phyloP scores from a whole-genome alignment of 2,797 vertebrate species.

The Ataeniobius toweri region DNA sequence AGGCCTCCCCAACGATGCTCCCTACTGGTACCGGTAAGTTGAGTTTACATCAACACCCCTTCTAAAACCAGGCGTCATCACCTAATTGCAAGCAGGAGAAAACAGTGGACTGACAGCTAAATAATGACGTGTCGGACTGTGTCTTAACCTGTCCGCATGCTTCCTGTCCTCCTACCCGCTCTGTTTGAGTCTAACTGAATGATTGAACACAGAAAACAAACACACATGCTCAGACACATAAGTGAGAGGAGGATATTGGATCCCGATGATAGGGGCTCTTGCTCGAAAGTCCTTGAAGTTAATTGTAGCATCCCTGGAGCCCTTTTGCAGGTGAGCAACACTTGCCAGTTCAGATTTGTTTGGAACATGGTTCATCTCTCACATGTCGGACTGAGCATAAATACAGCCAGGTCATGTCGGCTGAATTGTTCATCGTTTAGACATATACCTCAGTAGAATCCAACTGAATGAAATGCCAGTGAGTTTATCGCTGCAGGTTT shows the following conservation, averaged over 20 bases:
- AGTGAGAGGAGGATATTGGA: constrained; percentile 59
- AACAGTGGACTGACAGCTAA: background rate
- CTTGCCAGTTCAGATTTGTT: constrained; percentile 32
- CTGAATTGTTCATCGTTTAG: constrained; percentile 3
- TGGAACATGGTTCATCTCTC: background rate
- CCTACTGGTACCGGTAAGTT: constrained; percentile 87
- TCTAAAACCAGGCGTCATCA: too few species aligned
- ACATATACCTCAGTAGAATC: background rate
- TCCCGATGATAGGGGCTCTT: constrained; percentile 59
- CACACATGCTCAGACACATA: constrained; percentile 18
- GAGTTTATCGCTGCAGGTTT: background rate
- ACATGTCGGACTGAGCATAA: background rate
- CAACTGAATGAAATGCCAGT: background rate
- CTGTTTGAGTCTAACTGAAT: constrained; percentile 42
- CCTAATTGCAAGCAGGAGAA: background rate
- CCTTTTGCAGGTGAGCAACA: constrained; percentile 51
- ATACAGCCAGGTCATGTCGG: constrained; percentile 4
- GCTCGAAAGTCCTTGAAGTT: constrained; percentile 21
- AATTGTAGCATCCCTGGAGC: constrained; percentile 42
- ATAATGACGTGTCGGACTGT: background rate
- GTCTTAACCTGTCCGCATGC: constrained; percentile 40
- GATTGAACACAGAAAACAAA: constrained; percentile 25
- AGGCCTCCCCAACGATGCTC: constrained; percentile 90
- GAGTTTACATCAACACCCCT: too few species aligned
- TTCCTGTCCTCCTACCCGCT: constrained; percentile 40